Evolutionary conservation across 2,113 vertebrate species (phyloP).

Genomic region (Camelus dromedarius): DNA sequence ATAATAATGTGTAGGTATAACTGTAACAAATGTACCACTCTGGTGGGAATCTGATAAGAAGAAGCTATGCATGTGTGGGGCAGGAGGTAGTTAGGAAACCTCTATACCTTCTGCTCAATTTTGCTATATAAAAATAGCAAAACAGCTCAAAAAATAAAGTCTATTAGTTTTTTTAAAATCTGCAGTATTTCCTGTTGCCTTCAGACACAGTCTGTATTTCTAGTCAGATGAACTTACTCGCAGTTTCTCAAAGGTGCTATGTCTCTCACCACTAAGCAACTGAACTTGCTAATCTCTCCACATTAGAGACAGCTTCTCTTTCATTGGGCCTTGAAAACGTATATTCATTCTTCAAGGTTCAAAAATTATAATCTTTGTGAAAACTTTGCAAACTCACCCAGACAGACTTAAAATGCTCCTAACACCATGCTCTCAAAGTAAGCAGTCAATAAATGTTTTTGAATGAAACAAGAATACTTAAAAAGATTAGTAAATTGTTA

Average conservation of each 20-base stretch:
- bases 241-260: constrained; percentile 28
- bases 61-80: background rate
- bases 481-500: constrained; percentile 20
- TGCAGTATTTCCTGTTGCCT: background rate
- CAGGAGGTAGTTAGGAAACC: background rate
- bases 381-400: constrained; percentile 28
- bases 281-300: background rate
- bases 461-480: background rate
- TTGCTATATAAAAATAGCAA: background rate
- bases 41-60: background rate
- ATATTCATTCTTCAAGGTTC: constrained; percentile 29
- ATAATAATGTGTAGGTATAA: background rate
- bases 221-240: constrained; percentile 21
- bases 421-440: background rate
- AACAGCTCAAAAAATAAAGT: background rate
- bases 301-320: background rate
- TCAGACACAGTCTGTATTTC: background rate
- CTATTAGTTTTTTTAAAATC: background rate
- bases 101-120: constrained; percentile 9
- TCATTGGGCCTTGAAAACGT: constrained; percentile 9
- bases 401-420: background rate
- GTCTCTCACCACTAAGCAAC: background rate
- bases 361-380: constrained; percentile 23
- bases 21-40: background rate
- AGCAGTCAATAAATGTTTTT: constrained; percentile 3